Percentiles rank a stretch among this genome's conserved stretches.
These are phyloP conservation scores for Heliconius hewitsoni DNA, from an alignment of 1,140 invertebrate genomes.

Conservation along the genomic window DNA sequence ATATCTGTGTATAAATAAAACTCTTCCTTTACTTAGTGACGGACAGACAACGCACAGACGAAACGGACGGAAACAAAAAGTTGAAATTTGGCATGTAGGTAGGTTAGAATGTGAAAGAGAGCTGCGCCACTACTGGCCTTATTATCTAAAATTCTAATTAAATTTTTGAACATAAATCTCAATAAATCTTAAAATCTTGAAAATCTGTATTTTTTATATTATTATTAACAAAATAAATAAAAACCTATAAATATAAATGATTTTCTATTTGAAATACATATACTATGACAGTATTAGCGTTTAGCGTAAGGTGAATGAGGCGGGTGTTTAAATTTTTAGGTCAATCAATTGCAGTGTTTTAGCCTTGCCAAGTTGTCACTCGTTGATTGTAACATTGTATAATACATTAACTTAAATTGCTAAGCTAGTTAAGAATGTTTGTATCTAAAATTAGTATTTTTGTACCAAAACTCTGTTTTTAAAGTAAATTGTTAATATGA, in stretches of 20 bases:
- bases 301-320: not conserved
- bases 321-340: constrained; percentile 7
- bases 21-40: too few relatives aligned
- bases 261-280: constrained; percentile 3
- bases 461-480: constrained; percentile 45
- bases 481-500: not conserved
- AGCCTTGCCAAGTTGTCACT: constrained; percentile 32
- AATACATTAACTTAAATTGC: constrained; percentile 43
- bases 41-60: too few relatives aligned
- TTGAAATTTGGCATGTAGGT: too few relatives aligned
- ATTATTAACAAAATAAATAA: not conserved
- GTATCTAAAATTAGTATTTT: constrained; percentile 59
- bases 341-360: constrained; percentile 23
- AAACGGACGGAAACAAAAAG: too few relatives aligned
- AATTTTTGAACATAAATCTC: too few relatives aligned
- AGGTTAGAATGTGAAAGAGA: too few relatives aligned
- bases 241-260: not conserved
- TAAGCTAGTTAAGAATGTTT: constrained; percentile 50
- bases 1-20: too few relatives aligned
- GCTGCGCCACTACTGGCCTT: too few relatives aligned
- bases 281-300: not conserved
- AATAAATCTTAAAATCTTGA: not conserved
- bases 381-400: constrained; percentile 26
- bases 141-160: too few relatives aligned
- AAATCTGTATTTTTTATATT: not conserved